These are phyloP conservation scores for Lasioglossum figueresi DNA, from an alignment of 2,888 invertebrate genomes.

Conservation along the genomic window DNA sequence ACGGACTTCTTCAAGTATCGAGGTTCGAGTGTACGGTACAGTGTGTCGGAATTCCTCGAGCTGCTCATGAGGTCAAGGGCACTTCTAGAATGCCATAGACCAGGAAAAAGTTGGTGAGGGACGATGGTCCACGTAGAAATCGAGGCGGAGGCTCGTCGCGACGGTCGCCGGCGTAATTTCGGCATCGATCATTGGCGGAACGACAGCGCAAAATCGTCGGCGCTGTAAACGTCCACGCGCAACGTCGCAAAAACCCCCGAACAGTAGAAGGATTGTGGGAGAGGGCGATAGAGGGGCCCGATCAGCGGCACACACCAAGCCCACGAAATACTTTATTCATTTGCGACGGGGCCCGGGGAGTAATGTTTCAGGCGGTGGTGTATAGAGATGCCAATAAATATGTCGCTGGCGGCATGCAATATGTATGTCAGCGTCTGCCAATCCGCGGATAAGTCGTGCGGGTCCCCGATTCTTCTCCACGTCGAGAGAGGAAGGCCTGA, in stretches of 20 bases:
- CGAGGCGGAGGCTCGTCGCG: conserved; percentile 27
- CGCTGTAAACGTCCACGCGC: conserved; percentile 63
- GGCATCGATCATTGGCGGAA: conserved; percentile 76
- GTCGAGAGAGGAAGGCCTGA: background rate
- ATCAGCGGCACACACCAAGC: conserved; percentile 57
- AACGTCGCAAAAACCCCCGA: conserved; percentile 55
- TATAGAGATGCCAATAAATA: conserved; percentile 82
- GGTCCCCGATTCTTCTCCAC: conserved; percentile 60
- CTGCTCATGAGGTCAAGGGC: background rate
- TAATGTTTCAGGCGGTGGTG: conserved; percentile 74
- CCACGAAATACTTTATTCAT: conserved; percentile 78
- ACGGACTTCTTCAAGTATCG: background rate
- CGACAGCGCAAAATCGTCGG: conserved; percentile 66
- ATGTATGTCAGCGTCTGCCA: conserved; percentile 78
- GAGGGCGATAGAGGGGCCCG: background rate
- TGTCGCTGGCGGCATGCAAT: conserved; percentile 80
- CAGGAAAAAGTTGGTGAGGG: background rate
- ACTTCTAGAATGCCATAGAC: background rate
- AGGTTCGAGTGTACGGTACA: background rate
- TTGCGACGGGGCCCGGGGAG: conserved; percentile 56
- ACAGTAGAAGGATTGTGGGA: background rate
- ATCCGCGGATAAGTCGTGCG: conserved; percentile 69
- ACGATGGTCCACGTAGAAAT: conserved; percentile 32
- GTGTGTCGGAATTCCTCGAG: background rate
- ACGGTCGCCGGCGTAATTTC: conserved; percentile 57